Conservation (phyloP, 1,140 invertebrate species). For the Micrasema longulum region DNA sequence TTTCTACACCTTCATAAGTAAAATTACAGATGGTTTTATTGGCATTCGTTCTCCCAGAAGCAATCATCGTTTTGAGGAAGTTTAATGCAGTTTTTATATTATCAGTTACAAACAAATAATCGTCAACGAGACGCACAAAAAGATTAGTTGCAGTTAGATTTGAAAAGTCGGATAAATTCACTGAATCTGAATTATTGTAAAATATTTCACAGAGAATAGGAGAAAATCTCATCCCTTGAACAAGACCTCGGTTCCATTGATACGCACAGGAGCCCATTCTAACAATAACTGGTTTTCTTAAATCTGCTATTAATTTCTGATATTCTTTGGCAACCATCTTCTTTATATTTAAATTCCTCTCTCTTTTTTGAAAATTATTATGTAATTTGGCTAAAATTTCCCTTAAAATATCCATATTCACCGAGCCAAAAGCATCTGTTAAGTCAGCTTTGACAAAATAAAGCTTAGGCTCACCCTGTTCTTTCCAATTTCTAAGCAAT, state of each 20-base stretch:
- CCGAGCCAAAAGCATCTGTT: conserved; percentile 65
- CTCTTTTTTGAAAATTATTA: conserved; percentile 57
- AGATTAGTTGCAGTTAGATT: conserved; percentile 55
- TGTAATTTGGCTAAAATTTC: conserved; percentile 59
- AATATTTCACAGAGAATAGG: conserved; percentile 65
- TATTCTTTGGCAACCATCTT: conserved; percentile 59
- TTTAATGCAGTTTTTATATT: conserved; percentile 58
- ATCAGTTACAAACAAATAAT: conserved; percentile 65
- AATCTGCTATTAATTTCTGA: conserved; percentile 60
- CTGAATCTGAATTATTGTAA: conserved; percentile 61
- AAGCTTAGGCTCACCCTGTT: conserved; percentile 59
- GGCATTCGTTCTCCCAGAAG: conserved; percentile 64
- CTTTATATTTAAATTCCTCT: conserved; percentile 57
- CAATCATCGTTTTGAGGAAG: conserved; percentile 61
- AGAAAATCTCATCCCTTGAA: conserved; percentile 66
- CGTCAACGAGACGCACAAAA: conserved; percentile 64
- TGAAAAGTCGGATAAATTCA: conserved; percentile 59
- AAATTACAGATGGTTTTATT: conserved; percentile 64
- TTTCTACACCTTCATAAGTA: conserved; percentile 57
- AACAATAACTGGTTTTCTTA: conserved; percentile 61
- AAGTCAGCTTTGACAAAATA: conserved; percentile 67
- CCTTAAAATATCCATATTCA: conserved; percentile 59
- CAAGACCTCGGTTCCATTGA: conserved; percentile 64
- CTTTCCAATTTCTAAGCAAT: conserved; percentile 59
- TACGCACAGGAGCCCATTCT: conserved; percentile 62